A percentile compares a stretch with the other conserved stretches of the same genome.
These are phyloP conservation scores for Pithys albifrons DNA, from an alignment of 2,113 vertebrate genomes.

Conservation along the genomic window DNA sequence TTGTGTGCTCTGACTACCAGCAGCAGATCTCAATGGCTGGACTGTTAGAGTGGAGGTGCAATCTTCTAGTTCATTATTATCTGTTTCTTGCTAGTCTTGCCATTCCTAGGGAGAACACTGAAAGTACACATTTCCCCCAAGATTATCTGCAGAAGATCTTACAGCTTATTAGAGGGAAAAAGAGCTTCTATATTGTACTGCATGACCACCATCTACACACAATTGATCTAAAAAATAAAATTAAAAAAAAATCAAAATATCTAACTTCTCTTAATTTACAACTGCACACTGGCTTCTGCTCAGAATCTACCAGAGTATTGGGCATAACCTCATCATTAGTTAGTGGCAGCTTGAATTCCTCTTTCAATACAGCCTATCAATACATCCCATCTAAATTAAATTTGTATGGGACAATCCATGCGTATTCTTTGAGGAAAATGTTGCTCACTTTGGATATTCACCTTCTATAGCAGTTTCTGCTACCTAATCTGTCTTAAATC, in stretches of 20 bases:
- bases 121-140: neutral
- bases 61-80: neutral
- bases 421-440: neutral
- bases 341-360: neutral
- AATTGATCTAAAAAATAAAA: neutral
- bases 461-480: neutral
- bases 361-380: neutral
- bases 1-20: neutral
- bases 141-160: neutral
- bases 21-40: neutral
- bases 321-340: neutral
- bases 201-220: neutral
- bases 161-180: neutral
- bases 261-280: neutral
- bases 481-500: neutral
- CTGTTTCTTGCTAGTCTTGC: neutral
- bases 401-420: neutral
- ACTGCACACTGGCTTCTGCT: neutral
- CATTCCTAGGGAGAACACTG: neutral
- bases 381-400: neutral
- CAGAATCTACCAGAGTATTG: neutral
- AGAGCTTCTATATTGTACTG: neutral
- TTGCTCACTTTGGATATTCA: neutral
- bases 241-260: neutral
- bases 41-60: neutral